Base-by-base conservation (phyloP, 2,797 vertebrate species). In the Hemibagrus guttatus region DNA sequence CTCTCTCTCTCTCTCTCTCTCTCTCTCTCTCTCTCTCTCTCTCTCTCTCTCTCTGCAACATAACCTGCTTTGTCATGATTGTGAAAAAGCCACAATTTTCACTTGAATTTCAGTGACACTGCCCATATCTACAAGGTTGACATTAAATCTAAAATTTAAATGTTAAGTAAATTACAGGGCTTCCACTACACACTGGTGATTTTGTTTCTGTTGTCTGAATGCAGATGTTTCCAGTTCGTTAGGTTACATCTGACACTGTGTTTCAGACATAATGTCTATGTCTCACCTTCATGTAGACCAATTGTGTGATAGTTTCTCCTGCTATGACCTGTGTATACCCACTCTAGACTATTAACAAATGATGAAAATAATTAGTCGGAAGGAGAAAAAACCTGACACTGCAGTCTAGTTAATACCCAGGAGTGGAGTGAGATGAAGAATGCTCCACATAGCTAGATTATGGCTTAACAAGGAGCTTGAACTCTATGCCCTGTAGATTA, bases 71-170 rank as follows among this genome's bases (percentile, higher is more conserved):
- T 6, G 14, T 72, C n/a, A 63, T 52, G 88, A 94, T 93, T 94
- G 92, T 2, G 76, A 90, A 93, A 93, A 71, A 82, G 86, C 42
- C 87, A 82, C 92, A 92, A 91, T 93, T 93, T 92, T 94, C 85
- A 86, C 91, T 85, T 78, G 82, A n/a, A 92, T 93, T 74, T 92
- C 91, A 90, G 87, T 68, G 81, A 49, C 88, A 80, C 90, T 91
- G 90, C 90, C 92, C 56, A 58, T 61, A 93, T 93, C 93, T 92
- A 92, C 91, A 78, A 89, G 90, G 90, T 90, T 93, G 90, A 92
- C 92, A 94, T 94, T 94, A 95, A 94, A 92, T 94, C 94, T 94
- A 95, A 95, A 95, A 94, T 88, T 92, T 93, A 90, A 84, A 78
- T 84, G 92, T 91, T 83, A 13, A 83, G 86, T 89, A 95, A 96